A percentile compares a stretch with the other conserved stretches of the same genome.
Conservation (phyloP, 2,888 invertebrate genomes). For the Nephrotoma flavescens region DNA sequence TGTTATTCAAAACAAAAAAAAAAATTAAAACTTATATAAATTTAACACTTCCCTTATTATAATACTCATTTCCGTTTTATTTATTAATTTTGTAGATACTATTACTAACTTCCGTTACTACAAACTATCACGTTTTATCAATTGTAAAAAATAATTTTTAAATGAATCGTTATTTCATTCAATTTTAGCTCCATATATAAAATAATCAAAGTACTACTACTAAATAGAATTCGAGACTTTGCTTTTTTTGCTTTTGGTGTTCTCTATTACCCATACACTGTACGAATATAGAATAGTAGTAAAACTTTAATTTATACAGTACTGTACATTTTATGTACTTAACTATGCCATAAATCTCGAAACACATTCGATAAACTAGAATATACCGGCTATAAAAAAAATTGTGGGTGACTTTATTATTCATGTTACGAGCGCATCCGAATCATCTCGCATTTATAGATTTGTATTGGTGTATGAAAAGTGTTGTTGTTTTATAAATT, state of each 20-base stretch:
- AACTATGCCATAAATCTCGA: background rate
- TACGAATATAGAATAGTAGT: too few relatives aligned
- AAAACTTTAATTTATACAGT: background rate
- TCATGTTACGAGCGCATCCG: too few relatives aligned
- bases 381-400: too few relatives aligned
- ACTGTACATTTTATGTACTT: background rate
- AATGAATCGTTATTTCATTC: background rate
- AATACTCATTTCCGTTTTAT: slow-evolving; percentile 1
- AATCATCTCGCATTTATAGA: too few relatives aligned
- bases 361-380: background rate
- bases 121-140: background rate
- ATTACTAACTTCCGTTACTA: slow-evolving; percentile 2
- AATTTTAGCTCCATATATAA: background rate
- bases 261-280: background rate
- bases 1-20: background rate
- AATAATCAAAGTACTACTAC: background rate
- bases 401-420: too few relatives aligned
- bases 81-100: background rate
- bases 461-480: too few relatives aligned
- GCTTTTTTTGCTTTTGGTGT: background rate
- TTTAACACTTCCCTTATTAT: slow-evolving; percentile 2
- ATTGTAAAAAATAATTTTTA: background rate
- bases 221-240: background rate
- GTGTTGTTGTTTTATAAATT: too few relatives aligned
- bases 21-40: background rate